Conservation (phyloP, 2,113 vertebrate species). For the Morone saxatilis region DNA sequence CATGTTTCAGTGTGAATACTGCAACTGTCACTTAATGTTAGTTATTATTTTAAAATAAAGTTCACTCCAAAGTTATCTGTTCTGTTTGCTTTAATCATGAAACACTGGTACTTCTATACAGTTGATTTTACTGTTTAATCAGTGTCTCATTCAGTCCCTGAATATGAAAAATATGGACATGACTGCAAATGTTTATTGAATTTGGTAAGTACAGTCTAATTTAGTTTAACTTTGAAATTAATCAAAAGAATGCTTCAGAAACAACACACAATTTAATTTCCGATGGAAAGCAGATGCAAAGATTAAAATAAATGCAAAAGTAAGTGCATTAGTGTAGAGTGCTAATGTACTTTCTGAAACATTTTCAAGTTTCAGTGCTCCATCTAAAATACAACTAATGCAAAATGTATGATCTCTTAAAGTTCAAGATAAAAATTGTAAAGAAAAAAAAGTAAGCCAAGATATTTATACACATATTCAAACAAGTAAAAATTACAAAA, state of each 20-base stretch:
- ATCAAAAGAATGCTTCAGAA: background rate
- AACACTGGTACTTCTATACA: background rate
- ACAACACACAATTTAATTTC: background rate
- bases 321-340: background rate
- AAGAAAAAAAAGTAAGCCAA: background rate
- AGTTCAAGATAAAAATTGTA: background rate
- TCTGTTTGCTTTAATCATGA: background rate
- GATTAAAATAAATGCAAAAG: background rate
- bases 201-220: background rate
- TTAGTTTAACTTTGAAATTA: background rate
- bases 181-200: background rate
- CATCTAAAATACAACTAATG: background rate
- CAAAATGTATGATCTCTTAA: background rate
- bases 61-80: background rate
- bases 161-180: background rate
- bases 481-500: background rate
- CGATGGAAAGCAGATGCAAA: conserved; percentile 4
- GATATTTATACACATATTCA: background rate
- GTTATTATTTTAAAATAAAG: background rate
- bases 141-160: background rate
- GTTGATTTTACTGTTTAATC: background rate
- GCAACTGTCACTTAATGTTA: background rate
- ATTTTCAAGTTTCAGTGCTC: background rate
- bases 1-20: background rate
- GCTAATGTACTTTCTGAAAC: background rate